Percentiles rank a stretch among this genome's conserved stretches.
These are phyloP conservation scores for Drosophila borborema DNA, from an alignment of 2,888 invertebrate species.

Conservation along the genomic window DNA sequence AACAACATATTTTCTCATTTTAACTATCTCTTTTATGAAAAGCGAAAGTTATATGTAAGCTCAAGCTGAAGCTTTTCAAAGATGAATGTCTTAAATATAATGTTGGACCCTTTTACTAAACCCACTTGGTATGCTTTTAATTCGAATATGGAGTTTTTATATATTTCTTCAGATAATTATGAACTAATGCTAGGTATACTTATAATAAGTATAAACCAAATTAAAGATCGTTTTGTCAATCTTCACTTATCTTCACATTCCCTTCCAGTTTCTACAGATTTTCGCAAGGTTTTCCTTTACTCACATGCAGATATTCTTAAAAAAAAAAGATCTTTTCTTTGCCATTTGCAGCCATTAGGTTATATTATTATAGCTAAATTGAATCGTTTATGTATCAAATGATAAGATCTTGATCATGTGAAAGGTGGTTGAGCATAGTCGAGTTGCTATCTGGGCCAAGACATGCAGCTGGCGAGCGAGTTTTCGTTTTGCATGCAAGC, in stretches of 20 bases:
- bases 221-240: not conserved
- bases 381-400: not conserved
- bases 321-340: not conserved
- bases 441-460: constrained; percentile 26
- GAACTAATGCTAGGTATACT: not conserved
- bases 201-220: not conserved
- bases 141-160: not conserved
- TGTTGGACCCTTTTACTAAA: not conserved
- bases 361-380: not conserved
- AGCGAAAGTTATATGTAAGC: not conserved
- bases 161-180: not conserved
- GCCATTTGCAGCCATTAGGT: not conserved
- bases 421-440: constrained; percentile 4
- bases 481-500: constrained; percentile 21
- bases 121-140: not conserved
- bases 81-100: not conserved
- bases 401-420: not conserved
- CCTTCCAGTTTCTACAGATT: not conserved
- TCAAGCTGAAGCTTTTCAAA: not conserved
- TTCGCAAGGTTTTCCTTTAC: too few relatives aligned
- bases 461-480: constrained; percentile 40
- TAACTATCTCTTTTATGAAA: not conserved
- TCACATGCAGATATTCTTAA: not conserved
- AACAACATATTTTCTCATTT: not conserved
- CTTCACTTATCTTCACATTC: not conserved